Evolutionary conservation across 2,888 invertebrate genomes (phyloP), one percentile per base, ranked within the genome.

Genomic region (Tachina lurida): DNA sequence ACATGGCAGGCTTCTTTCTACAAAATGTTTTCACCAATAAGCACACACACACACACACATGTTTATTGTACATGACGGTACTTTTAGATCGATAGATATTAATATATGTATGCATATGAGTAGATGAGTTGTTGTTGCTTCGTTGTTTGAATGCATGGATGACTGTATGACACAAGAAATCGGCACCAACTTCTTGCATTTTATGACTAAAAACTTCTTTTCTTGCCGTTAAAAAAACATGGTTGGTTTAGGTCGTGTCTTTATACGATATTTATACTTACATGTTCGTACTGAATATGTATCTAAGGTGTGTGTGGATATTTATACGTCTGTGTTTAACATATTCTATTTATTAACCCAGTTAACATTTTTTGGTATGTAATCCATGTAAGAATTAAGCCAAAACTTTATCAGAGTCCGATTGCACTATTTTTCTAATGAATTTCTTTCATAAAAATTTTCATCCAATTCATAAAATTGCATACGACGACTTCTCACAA

Each of bases 101-200:
- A 74, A 41, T 4, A 31, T 31, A 4, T 4, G 4, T 4, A 31
- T 31, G 19, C n/a, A 10, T 15, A 49, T 49, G 49, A n/a, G n/a
- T 56, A 19, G 43, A 74, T 52, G 15, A 31, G 7, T 31, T 31
- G 7, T 31, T 31, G 41, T 49, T 45, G 54, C 5, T 31, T 43
- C 47, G 43, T 13, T 49, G 39, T 52, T 43, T 43, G 45, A 45
- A 47, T 13, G 70, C 45, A 67, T 73, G 71, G 49, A 52, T 67
- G 77, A 41, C 67, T 78, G 70, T 22, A 73, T 84, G 71, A 76
- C 71, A 73, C 73, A 79, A 58, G 17, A 39, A 15, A 22, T 17
- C 17, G 19, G 62, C 12, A 60, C 49, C 52, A 63, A 63, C 22
- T 63, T 56, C 17, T 65, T 13, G 9, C 41, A 62, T 15, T 41